Evolutionary conservation across 2,888 invertebrate genomes (phyloP), one percentile per base, ranked within the genome.

Genomic region (Salpingus planirostris): DNA sequence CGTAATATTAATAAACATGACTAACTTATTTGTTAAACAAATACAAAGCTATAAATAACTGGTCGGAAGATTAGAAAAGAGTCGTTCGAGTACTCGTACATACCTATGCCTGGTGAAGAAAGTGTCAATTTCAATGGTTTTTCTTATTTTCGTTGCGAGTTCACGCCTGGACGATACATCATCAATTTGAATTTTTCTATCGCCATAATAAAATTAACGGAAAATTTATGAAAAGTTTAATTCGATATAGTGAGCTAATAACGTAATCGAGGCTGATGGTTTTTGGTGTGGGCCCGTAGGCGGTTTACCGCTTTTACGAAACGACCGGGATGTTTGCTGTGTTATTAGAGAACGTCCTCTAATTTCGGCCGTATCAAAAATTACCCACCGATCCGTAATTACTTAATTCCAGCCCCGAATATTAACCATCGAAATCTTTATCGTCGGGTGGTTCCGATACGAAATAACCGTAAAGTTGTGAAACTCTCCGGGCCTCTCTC

Each of bases 1-100:
- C 27, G 27, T 24, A 12, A 23, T 33, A 37, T 37, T 32, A 33
- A 37, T 33, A 37, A 33, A 26, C 21, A 29, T 36, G 36, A 36
- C 22, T 23, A 33, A 37, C 15, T 3, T 15, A 36, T 36, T 36
- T 32, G 27, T 36, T 36, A 29, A 28, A 30, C 28, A 34, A 31
- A 32, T 29, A n/a, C n/a, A n/a, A n/a, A n/a, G n/a, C n/a, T n/a
- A n/a, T n/a, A n/a, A n/a, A n/a, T n/a, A n/a, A n/a, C n/a, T n/a
- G n/a, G n/a, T n/a, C n/a, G n/a, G n/a, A n/a, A n/a, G n/a, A n/a
- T n/a, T n/a, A n/a, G n/a, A n/a, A n/a, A n/a, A n/a, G n/a, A n/a
- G n/a, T n/a, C n/a, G n/a, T n/a, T n/a, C n/a, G n/a, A n/a, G n/a
- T n/a, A n/a, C n/a, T n/a, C n/a, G n/a, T n/a, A n/a, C n/a, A n/a